A percentile compares a stretch with the other conserved stretches of the same genome.
Conservation (phyloP, 30 jellyfish, hydroid and myxozoan genomes). For the Pelagia noctiluca region DNA sequence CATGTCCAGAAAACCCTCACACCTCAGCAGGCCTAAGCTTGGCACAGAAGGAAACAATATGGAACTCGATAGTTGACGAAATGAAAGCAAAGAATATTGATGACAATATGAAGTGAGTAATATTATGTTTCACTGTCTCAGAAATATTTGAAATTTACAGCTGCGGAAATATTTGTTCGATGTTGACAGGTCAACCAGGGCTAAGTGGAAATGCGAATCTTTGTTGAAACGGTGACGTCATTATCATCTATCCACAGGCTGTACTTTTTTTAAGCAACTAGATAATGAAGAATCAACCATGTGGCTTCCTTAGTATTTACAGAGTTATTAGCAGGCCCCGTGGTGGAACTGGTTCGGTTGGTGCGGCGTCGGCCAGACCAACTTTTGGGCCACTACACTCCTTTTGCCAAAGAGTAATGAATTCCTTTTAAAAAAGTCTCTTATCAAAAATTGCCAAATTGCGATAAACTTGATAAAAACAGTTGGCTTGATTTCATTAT, state of each 20-base stretch:
- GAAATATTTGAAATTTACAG: constrained; percentile 16
- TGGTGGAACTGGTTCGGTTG: too few relatives aligned
- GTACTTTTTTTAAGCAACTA: background rate
- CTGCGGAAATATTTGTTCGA: background rate
- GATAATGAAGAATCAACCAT: background rate
- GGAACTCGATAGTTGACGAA: constrained; percentile 46
- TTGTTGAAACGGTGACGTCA: background rate
- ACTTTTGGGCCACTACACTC: too few relatives aligned
- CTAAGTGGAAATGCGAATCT: background rate
- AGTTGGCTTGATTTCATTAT: too few relatives aligned
- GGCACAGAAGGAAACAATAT: constrained; percentile 39
- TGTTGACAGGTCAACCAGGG: too few relatives aligned
- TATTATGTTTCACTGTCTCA: background rate
- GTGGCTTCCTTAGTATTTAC: too few relatives aligned
- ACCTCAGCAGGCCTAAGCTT: background rate
- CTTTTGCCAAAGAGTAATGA: too few relatives aligned
- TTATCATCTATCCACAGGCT: background rate
- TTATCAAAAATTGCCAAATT: too few relatives aligned
- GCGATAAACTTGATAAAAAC: too few relatives aligned
- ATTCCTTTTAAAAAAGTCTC: too few relatives aligned
- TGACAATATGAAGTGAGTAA: constrained; percentile 36
- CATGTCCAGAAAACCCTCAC: background rate
- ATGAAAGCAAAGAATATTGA: constrained; percentile 53
- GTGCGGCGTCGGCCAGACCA: too few relatives aligned
- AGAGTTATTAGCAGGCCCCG: too few relatives aligned